Conservation (phyloP, 2,113 vertebrate genomes). For the Cephalopterus ornatus region DNA sequence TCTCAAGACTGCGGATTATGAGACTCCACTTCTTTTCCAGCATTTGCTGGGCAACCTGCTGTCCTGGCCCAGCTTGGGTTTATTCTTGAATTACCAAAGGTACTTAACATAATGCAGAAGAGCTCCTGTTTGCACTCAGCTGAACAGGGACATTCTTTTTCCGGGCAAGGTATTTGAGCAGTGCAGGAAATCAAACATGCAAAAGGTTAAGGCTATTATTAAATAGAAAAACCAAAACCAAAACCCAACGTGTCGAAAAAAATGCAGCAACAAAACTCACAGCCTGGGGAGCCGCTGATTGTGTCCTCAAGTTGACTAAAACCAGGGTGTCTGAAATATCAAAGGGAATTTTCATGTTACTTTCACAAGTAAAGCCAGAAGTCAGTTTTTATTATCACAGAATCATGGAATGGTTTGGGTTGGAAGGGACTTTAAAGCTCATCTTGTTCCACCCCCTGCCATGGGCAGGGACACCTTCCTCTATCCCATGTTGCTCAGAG, state of each 20-base stretch:
- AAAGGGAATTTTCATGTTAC: neutral
- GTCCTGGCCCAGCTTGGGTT: neutral
- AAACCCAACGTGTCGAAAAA: neutral
- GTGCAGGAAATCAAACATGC: neutral
- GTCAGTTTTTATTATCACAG: neutral
- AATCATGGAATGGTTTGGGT: neutral
- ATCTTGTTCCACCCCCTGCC: neutral
- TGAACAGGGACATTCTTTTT: neutral
- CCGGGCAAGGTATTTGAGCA: neutral
- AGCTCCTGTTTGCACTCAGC: neutral
- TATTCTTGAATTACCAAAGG: neutral
- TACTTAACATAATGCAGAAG: neutral
- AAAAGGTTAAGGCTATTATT: neutral
- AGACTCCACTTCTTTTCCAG: neutral
- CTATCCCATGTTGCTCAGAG: neutral
- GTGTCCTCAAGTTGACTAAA: neutral
- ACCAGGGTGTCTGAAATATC: neutral
- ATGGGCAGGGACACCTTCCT: neutral
- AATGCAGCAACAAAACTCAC: neutral
- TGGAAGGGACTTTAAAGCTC: neutral
- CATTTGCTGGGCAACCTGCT: neutral
- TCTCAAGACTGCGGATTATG: neutral
- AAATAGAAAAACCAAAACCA: neutral
- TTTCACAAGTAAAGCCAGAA: neutral
- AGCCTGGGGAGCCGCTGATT: neutral